Evolutionary conservation across 2,113 vertebrate species (phyloP).

Genomic region (Chaetops frenatus): DNA sequence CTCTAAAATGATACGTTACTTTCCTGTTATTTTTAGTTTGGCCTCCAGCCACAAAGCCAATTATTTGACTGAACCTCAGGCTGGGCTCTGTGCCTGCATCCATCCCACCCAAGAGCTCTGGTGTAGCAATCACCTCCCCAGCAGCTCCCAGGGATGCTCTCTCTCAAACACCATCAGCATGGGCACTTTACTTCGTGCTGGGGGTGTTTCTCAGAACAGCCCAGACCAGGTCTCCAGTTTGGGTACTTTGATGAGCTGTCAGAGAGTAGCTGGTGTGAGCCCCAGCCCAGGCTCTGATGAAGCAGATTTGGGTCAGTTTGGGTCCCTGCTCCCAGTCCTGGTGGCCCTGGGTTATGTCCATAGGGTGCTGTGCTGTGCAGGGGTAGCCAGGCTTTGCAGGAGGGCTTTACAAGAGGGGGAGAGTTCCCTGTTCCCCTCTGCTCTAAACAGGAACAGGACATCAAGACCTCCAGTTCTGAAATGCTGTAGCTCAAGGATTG

Average conservation of each 20-base stretch:
- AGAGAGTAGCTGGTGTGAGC: background rate
- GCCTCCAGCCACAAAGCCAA: background rate
- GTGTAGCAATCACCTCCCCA: background rate
- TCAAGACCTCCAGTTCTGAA: background rate
- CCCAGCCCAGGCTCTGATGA: background rate
- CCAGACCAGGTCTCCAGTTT: background rate
- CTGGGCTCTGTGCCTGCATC: background rate
- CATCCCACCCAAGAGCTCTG: no score
- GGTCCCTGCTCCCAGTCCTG: background rate
- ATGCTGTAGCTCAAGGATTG: accelerated
- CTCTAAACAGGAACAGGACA: background rate
- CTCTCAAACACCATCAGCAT: accelerated
- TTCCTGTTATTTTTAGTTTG: background rate
- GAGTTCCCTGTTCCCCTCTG: background rate
- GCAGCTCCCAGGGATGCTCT: background rate
- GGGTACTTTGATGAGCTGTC: background rate
- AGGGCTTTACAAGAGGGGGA: background rate
- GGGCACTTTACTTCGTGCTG: accelerated
- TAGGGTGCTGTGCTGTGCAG: background rate
- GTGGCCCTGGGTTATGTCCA: background rate
- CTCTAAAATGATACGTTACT: background rate
- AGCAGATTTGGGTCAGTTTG: background rate
- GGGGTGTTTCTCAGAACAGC: background rate
- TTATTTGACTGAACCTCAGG: background rate
- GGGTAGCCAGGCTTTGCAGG: background rate